Conservation (phyloP, 1,140 invertebrate species). For the Cepaea nemoralis region DNA sequence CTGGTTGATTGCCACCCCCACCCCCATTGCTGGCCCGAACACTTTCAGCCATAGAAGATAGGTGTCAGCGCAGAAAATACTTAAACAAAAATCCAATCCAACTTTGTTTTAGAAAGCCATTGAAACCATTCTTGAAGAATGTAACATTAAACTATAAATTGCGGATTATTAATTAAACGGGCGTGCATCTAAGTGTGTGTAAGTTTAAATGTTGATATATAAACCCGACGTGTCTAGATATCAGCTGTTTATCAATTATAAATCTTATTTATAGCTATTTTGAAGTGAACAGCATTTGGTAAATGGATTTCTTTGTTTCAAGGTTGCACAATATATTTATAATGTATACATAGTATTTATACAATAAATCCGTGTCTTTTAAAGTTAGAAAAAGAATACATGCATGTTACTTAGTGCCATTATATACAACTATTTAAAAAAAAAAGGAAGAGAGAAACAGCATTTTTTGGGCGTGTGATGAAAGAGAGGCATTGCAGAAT, state of each 20-base stretch:
- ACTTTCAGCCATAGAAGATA: conserved; percentile 30
- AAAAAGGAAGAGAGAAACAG: too few species aligned
- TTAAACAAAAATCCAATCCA: background rate
- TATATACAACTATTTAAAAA: too few species aligned
- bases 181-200: background rate
- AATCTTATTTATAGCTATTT: too few species aligned
- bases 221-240: background rate
- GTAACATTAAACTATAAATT: background rate
- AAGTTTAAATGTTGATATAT: background rate
- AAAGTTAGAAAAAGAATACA: too few species aligned
- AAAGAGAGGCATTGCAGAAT: too few species aligned
- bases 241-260: background rate
- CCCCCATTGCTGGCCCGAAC: conserved; percentile 16
- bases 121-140: background rate
- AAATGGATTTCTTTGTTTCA: too few species aligned
- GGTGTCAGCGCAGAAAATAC: background rate
- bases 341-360: too few species aligned
- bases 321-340: too few species aligned
- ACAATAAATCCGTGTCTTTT: too few species aligned
- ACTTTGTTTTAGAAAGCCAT: conserved; percentile 2
- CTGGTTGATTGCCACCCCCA: conserved; percentile 57
- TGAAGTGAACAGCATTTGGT: too few species aligned
- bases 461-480: too few species aligned
- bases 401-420: too few species aligned
- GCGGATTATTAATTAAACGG: background rate